Conservation (phyloP, 1,140 invertebrate species). For the Pseudomyrmex pallidus region DNA sequence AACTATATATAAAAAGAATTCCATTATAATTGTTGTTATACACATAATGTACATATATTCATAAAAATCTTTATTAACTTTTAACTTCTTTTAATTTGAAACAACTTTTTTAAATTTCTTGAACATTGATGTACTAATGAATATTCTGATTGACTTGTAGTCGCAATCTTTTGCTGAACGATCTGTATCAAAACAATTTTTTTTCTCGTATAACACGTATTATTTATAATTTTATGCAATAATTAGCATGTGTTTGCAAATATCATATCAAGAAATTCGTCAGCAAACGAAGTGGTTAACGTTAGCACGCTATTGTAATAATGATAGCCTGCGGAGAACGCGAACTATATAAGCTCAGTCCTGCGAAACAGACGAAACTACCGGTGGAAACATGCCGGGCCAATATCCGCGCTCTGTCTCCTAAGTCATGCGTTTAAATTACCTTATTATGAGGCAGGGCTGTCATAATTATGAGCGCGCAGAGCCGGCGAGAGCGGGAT, state of each 20-base stretch:
- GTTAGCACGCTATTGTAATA: slow-evolving; percentile 61
- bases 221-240: neutral
- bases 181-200: neutral
- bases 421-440: slow-evolving; percentile 81
- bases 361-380: slow-evolving; percentile 63
- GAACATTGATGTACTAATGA: no score
- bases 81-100: no score
- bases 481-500: neutral
- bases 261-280: slow-evolving; percentile 46
- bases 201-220: neutral
- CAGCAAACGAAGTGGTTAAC: slow-evolving; percentile 30
- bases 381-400: slow-evolving; percentile 45
- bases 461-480: slow-evolving; percentile 75
- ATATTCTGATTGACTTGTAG: no score
- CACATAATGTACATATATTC: no score
- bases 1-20: neutral
- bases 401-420: slow-evolving; percentile 66
- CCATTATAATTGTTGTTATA: no score
- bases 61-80: no score
- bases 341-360: slow-evolving; percentile 45
- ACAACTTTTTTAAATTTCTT: no score
- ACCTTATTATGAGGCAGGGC: slow-evolving; percentile 76
- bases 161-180: neutral
- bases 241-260: neutral
- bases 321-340: slow-evolving; percentile 59